Percentiles rank a stretch among this genome's conserved stretches.
phyloP scores from a whole-genome alignment of 30 jellyfish, hydroid and myxozoan genomes.

The Turritopsis dohrnii region DNA sequence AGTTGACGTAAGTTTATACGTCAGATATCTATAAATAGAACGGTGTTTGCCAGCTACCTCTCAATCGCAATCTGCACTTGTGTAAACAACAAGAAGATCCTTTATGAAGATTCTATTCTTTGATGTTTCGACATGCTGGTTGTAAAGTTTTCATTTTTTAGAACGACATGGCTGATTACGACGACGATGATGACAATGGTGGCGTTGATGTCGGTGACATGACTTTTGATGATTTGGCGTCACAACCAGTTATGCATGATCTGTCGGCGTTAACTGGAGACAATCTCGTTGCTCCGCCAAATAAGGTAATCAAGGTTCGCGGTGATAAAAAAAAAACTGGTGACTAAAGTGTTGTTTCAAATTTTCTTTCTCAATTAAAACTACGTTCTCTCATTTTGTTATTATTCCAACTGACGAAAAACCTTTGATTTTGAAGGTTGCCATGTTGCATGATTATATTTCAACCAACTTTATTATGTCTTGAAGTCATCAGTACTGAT shows the following conservation, averaged over 20 bases:
- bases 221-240: slow-evolving; percentile 32
- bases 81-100: not conserved
- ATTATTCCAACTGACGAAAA: no score
- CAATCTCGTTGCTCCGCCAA: slow-evolving; percentile 77
- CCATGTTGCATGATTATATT: no score
- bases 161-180: slow-evolving; percentile 48
- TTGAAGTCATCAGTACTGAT: not conserved
- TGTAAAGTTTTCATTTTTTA: not conserved
- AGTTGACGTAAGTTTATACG: slow-evolving; percentile 42
- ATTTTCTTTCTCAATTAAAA: no score
- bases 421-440: no score
- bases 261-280: slow-evolving; percentile 54
- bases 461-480: not conserved
- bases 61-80: not conserved
- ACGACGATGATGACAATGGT: slow-evolving; percentile 44
- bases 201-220: slow-evolving; percentile 43
- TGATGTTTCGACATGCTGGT: not conserved
- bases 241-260: slow-evolving; percentile 49
- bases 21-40: no score
- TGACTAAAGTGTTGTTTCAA: no score
- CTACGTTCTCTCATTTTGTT: no score
- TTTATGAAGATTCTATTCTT: not conserved
- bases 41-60: no score
- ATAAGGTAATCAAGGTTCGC: slow-evolving; percentile 55
- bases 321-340: no score